Conservation (phyloP, 2,797 vertebrate genomes). For the Arctocebus calabarensis region DNA sequence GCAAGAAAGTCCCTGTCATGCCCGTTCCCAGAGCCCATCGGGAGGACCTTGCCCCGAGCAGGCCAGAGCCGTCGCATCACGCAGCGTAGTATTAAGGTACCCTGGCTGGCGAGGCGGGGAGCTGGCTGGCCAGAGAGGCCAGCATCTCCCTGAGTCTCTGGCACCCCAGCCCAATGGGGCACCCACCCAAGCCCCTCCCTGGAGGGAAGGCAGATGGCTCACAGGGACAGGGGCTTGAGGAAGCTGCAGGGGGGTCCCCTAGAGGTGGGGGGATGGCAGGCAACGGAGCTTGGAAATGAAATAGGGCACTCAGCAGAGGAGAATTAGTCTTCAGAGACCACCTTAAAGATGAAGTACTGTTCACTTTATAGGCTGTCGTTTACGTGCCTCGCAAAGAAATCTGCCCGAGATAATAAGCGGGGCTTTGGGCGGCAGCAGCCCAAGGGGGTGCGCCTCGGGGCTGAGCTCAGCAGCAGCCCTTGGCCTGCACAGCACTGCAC, state of each 20-base stretch:
- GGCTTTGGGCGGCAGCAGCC: background rate
- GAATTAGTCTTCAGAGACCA: slow-evolving; percentile 55
- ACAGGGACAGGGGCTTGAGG: background rate
- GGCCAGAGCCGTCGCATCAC: slow-evolving; percentile 9
- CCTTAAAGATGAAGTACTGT: background rate
- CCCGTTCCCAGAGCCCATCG: slow-evolving; percentile 52
- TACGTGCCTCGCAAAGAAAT: background rate
- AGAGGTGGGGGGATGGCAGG: background rate
- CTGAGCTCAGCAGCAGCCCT: accelerated
- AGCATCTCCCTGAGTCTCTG: background rate
- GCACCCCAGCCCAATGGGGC: background rate
- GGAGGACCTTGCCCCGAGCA: slow-evolving; percentile 84
- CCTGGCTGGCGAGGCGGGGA: background rate
- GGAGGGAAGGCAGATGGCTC: background rate
- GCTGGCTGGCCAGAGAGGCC: accelerated
- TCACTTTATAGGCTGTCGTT: slow-evolving; percentile 24
- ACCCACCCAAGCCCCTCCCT: background rate
- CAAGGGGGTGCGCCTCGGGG: background rate
- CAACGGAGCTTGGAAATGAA: background rate
- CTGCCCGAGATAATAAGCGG: slow-evolving; percentile 18
- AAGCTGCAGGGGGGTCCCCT: background rate
- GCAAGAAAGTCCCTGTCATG: slow-evolving; percentile 78
- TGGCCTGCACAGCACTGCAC: background rate
- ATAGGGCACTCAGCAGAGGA: slow-evolving; percentile 14
- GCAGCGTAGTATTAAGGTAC: slow-evolving; percentile 72